Evolutionary conservation across 2,797 vertebrate genomes (phyloP), one percentile per base, ranked within the genome.

Genomic region (Eulemur rubriventer): DNA sequence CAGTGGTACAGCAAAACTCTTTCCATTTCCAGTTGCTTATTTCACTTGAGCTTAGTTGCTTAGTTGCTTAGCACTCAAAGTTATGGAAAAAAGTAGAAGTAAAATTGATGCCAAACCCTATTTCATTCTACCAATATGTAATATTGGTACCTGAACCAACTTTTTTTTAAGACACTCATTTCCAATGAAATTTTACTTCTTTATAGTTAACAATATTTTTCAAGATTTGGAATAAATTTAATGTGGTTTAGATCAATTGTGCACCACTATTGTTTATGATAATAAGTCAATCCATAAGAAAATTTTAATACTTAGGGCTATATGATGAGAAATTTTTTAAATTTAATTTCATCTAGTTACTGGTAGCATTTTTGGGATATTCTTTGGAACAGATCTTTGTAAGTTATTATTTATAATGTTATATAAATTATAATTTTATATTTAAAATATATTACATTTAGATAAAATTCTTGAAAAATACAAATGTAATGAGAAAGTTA

Each of bases 171-270:
- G 79, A 76, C 28, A n/a, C 3, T 10, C 28, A 83, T 73, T 91
- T 79, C n/a, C 35, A 83, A 18, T 28, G 43, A 96, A 46, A 95
- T 61, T 91, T 83, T 95, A 52, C 30, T 73, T 57, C 35, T 50
- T 86, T 79, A 50, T 75, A n/a, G 91, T 94, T 81, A 85, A n/a
- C 8, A 76, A n/a, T 65, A 59, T 43, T 94, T 92, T 95, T 86
- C n/a, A 73, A 83, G 83, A 61, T 82, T 75, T 78, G 12, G 30
- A 89, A 50, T 72, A 38, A 94, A 57, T 41, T 69, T 35, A 28
- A 28, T 48, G 17, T n/a, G 65, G 13, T 55, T 75, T 87, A 35
- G 22, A 20, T 14, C 13, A 55, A 55, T 9, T 59, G 10, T 30
- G 1, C 57, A 17, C 50, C 59, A 55, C 16, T 70, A 33, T 13